phyloP scores from a whole-genome alignment of 30 jellyfish, hydroid and myxozoan genomes.

The Hydra vulgaris region DNA sequence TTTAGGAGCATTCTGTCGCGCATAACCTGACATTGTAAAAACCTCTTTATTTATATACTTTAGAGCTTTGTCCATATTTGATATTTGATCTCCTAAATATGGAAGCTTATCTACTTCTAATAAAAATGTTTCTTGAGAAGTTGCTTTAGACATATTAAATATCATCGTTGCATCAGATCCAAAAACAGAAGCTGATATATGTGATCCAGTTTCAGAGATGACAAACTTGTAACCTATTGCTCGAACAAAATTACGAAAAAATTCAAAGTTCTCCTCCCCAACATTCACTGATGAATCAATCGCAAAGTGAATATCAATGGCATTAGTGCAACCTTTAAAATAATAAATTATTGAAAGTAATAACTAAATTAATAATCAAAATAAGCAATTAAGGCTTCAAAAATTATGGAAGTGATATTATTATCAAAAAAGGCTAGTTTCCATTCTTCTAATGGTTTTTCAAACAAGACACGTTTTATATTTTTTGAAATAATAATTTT shows the following conservation, averaged over 20 bases:
- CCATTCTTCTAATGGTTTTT: no score
- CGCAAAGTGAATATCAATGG: slow-evolving; percentile 90
- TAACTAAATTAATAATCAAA: neutral
- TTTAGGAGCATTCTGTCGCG: slow-evolving; percentile 85
- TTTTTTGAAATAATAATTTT: no score
- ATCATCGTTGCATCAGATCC: slow-evolving; percentile 56
- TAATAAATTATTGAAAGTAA: no score
- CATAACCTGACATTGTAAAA: slow-evolving; percentile 66
- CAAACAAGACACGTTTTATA: no score
- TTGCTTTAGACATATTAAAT: slow-evolving; percentile 57
- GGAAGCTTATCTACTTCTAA: slow-evolving; percentile 45
- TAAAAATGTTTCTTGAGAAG: slow-evolving; percentile 43
- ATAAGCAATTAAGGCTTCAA: no score
- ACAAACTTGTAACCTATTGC: slow-evolving; percentile 68
- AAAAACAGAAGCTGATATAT: slow-evolving; percentile 80
- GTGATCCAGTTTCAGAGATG: slow-evolving; percentile 75
- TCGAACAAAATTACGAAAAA: slow-evolving; percentile 46
- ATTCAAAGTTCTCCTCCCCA: slow-evolving; percentile 39
- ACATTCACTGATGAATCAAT: slow-evolving; percentile 70
- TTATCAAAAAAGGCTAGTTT: no score
- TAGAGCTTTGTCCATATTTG: slow-evolving; percentile 64
- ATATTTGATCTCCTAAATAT: slow-evolving; percentile 31
- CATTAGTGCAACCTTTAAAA: slow-evolving; percentile 75
- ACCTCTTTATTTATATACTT: slow-evolving; percentile 51
- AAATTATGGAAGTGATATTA: no score